A percentile compares a stretch with the other conserved stretches of the same genome.
Conservation (phyloP, 92 coral and sea anemone species). For the Zoanthus solanderi region DNA sequence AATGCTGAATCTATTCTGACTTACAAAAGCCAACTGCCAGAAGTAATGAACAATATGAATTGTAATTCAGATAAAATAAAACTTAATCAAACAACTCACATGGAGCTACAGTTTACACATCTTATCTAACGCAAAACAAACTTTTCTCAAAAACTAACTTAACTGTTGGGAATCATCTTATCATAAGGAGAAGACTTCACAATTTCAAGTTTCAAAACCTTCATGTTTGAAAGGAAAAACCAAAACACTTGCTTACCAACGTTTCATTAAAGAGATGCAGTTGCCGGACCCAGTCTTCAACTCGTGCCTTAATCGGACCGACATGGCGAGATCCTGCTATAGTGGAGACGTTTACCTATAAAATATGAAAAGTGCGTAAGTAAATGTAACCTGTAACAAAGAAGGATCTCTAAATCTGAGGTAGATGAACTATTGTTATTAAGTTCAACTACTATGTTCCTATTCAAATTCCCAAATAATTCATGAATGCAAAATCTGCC, state of each 20-base stretch:
- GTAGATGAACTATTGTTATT: not conserved
- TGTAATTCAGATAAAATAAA: too few species aligned
- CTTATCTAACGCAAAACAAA: too few species aligned
- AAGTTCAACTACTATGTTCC: not conserved
- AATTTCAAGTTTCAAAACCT: not conserved
- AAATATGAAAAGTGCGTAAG: not conserved
- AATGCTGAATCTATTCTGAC: too few species aligned
- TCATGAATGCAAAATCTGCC: too few species aligned
- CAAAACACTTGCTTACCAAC: slow-evolving; percentile 63
- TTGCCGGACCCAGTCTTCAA: slow-evolving; percentile 98
- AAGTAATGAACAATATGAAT: too few species aligned
- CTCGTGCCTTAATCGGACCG: slow-evolving; percentile 97
- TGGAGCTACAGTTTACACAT: too few species aligned
- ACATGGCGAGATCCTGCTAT: slow-evolving; percentile 99
- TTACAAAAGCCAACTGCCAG: too few species aligned
- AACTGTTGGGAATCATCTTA: too few species aligned
- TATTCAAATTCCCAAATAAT: too few species aligned
- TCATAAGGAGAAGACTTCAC: too few species aligned
- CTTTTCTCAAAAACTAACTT: too few species aligned
- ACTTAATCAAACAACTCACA: too few species aligned
- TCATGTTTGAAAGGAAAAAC: not conserved
- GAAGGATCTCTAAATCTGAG: not conserved
- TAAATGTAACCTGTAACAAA: not conserved
- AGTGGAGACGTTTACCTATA: slow-evolving; percentile 93
- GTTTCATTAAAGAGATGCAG: slow-evolving; percentile 96